Evolutionary conservation across 2,113 vertebrate species (phyloP), one percentile per base, ranked within the genome.

Genomic region (Sebastes fasciatus): DNA sequence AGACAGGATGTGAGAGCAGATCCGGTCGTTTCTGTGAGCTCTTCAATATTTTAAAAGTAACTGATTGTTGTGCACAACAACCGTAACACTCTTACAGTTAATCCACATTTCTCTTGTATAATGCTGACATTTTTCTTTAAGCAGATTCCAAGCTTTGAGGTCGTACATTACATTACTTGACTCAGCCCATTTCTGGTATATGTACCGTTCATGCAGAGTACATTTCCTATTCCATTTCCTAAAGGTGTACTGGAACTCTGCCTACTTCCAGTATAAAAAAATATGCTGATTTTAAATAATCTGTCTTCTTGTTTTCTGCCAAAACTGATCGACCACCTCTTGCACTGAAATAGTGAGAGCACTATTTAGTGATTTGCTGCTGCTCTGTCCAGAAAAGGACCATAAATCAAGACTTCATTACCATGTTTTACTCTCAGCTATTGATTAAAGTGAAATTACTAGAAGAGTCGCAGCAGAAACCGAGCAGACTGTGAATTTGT

Each of bases 31-130:
- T 79, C 76, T 72, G 49, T 52, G 60, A 55, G 63, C 67, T 51
- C n/a, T 49, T 73, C 46, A 43, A 4, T 68, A 65, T 73, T 71
- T 79, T 6, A 40, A 54, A 73, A 83, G 21, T 64, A 65, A n/a
- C 48, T 0, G 48, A 58, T 6, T 83, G 63, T 43, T 68, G 76
- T 61, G 19, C 64, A 60, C 5, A 64, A 64, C 21, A 69, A 57
- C 40, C 49, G 17, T 9, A 67, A 68, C 62, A 54, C 66, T 45
- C 10, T 48, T 55, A 62, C 49, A 42, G 73, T 26, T 82, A 62
- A 82, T 78, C 64, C 68, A 74, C 79, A 64, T n/a, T 79, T 42
- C 43, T 77, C 48, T 57, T 65, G 40, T 34, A 58, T 17, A 71
- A 73, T 26, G 16, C 19, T 10, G 42, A 42, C 2, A 2, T 40